Conservation (phyloP, 2,888 invertebrate genomes). For the Epistrophella euchroma region DNA sequence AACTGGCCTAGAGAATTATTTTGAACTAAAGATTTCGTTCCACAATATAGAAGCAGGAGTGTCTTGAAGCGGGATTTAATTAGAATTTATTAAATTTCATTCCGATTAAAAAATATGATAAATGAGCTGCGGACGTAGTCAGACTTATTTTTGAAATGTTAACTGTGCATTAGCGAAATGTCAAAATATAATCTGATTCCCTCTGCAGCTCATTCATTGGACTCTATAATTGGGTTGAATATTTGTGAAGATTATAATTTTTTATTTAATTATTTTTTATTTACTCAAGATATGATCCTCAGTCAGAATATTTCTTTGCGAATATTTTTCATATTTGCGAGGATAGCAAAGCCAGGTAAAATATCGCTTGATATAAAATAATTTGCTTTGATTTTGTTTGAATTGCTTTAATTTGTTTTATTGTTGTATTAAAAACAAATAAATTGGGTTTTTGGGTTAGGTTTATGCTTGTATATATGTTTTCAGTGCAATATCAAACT, state of each 20-base stretch:
- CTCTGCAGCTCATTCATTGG: no score
- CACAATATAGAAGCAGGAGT: background rate
- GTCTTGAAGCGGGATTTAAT: slow-evolving; percentile 4
- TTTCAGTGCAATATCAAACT: no score
- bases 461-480: no score
- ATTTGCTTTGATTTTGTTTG: slow-evolving; percentile 3
- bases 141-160: no score
- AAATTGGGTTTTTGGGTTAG: no score
- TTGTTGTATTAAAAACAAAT: background rate
- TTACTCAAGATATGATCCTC: slow-evolving; percentile 86
- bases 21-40: background rate
- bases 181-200: no score
- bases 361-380: slow-evolving; percentile 3
- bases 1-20: no score
- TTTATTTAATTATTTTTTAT: slow-evolving; percentile 72
- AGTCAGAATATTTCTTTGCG: slow-evolving; percentile 88
- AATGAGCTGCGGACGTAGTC: no score
- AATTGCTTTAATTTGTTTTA: background rate
- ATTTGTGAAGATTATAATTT: slow-evolving; percentile 58
- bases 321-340: slow-evolving; percentile 90
- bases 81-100: no score
- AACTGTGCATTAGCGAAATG: no score
- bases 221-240: no score
- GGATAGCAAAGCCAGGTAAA: slow-evolving; percentile 83
- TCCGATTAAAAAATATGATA: no score